phyloP scores from a whole-genome alignment of 2,888 invertebrate genomes.

The Pollenia angustigena region DNA sequence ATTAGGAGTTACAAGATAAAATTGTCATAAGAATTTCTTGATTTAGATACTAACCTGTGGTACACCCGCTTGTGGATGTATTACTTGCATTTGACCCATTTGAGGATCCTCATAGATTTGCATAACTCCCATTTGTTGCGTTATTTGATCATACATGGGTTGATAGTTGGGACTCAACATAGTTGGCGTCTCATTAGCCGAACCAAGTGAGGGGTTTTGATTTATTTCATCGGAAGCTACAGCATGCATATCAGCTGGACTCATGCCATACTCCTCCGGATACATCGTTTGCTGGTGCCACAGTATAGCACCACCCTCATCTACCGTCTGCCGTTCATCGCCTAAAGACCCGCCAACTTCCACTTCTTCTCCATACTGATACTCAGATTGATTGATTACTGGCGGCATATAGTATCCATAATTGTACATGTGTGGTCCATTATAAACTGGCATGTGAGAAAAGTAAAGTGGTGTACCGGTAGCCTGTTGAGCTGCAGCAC shows the following conservation, averaged over 20 bases:
- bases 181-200: slow-evolving; percentile 82
- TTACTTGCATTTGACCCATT: slow-evolving; percentile 78
- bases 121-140: slow-evolving; percentile 83
- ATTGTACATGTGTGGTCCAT: slow-evolving; percentile 78
- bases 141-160: slow-evolving; percentile 81
- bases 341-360: slow-evolving; percentile 57
- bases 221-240: slow-evolving; percentile 81
- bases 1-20: no score
- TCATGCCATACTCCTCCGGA: slow-evolving; percentile 80
- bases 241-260: slow-evolving; percentile 75
- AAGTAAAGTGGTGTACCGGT: slow-evolving; percentile 81
- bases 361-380: slow-evolving; percentile 80
- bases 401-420: slow-evolving; percentile 78
- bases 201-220: slow-evolving; percentile 81
- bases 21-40: no score
- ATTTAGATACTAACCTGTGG: slow-evolving; percentile 75
- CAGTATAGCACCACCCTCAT: slow-evolving; percentile 74
- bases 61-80: slow-evolving; percentile 76
- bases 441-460: slow-evolving; percentile 80
- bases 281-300: slow-evolving; percentile 82
- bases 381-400: slow-evolving; percentile 80
- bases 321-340: slow-evolving; percentile 78
- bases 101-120: slow-evolving; percentile 82
- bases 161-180: slow-evolving; percentile 82
- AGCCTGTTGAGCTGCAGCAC: slow-evolving; percentile 82